Evolutionary conservation across 30 jellyfish, hydroid and myxozoan species (phyloP), one percentile per base, ranked within the genome.

Genomic region (Catostylus mosaicus): DNA sequence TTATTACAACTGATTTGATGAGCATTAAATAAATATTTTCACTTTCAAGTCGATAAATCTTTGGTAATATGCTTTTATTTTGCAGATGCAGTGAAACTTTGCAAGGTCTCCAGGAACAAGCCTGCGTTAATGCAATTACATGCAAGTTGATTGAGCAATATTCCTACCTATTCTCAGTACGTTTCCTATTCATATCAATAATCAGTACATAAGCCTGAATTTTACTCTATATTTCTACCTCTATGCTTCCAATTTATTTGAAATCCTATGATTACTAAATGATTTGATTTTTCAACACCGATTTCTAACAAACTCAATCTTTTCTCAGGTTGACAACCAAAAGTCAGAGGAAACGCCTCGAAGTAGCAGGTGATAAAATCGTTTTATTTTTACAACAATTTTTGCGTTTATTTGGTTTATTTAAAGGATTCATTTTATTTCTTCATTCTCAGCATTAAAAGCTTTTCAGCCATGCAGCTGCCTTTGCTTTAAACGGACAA

Each of bases 41-140:
- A n/a, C n/a, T n/a, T n/a, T n/a, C n/a, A n/a, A n/a, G n/a, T n/a
- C n/a, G n/a, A n/a, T n/a, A n/a, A n/a, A n/a, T n/a, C n/a, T n/a
- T n/a, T n/a, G n/a, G n/a, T n/a, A n/a, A n/a, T n/a, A n/a, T n/a
- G n/a, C n/a, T n/a, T n/a, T 60, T 67, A 34, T 0, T 37, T 60
- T 29, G 0, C 62, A 87, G 99, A 43, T 94, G 99, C 85, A 81
- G 97, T 63, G 96, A 88, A 37, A 97, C 97, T 40, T 80, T 94
- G 35, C 97, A 94, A 75, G 99, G 99, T 0, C 85, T 94, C 10
- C 88, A 89, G 35, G 99, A 94, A 38, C 99, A 94, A 67, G 97
- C 99, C 46, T 84, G 94, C 52, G 99, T 94, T 23, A 94, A 94
- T 67, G 99, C 99, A 7, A 78, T 94, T 19, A 63, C 94, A 14